Conservation (phyloP, 1,140 invertebrate species). For the fruit fly (Drosophila melanogaster) region DNA sequence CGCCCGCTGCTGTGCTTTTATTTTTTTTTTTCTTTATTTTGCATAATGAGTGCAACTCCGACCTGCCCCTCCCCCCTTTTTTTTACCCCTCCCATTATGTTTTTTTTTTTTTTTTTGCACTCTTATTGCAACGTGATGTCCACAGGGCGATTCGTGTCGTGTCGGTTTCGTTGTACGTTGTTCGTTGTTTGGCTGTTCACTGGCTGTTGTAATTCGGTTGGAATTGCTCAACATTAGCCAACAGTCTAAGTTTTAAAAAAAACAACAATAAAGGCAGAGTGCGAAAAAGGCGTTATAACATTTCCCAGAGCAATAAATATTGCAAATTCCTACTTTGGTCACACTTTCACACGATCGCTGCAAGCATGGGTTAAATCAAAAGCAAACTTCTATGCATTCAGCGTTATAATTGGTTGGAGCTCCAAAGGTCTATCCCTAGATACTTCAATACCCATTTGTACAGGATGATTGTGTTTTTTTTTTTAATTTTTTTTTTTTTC, state of each 20-base stretch:
- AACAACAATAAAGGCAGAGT: conserved; percentile 3
- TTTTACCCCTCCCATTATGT: conserved; percentile 21
- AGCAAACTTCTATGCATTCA: not conserved
- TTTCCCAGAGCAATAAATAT: conserved; percentile 63
- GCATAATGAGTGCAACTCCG: conserved; percentile 72
- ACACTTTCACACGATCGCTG: conserved; percentile 72
- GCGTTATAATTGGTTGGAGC: not conserved
- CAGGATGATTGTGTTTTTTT: no score
- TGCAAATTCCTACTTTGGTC: conserved; percentile 45
- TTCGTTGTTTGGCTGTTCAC: conserved; percentile 15
- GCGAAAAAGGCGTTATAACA: conserved; percentile 69
- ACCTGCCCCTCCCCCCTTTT: conserved; percentile 25
- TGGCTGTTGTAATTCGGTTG: conserved; percentile 50
- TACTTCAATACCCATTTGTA: no score
- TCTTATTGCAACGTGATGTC: conserved; percentile 72
- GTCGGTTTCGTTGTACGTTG: conserved; percentile 44
- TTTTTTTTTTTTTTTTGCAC: conserved; percentile 17
- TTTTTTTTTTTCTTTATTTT: conserved; percentile 50
- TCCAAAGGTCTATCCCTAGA: no score
- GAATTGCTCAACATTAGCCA: conserved; percentile 37
- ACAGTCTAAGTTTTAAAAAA: not conserved
- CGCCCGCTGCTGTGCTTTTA: not conserved
- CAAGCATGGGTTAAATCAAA: not conserved
- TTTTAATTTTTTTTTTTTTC: no score
- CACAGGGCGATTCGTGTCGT: conserved; percentile 77